A percentile compares a stretch with the other conserved stretches of the same genome.
These are phyloP conservation scores for Sternarchorhynchus goeldii DNA, from an alignment of 2,797 vertebrate genomes.

Conservation along the genomic window DNA sequence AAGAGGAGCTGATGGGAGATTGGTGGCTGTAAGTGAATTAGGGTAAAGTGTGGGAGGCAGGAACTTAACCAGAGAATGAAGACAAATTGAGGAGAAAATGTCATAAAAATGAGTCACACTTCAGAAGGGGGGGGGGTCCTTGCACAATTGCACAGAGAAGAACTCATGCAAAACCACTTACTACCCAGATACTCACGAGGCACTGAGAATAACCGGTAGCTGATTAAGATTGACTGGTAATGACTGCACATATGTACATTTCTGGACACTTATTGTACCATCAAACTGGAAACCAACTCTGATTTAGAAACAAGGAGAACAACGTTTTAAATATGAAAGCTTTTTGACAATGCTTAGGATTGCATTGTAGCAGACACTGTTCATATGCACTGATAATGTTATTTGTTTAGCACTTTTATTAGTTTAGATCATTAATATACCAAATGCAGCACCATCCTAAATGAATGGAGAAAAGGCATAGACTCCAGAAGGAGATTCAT, in stretches of 20 bases:
- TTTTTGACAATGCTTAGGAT: no score
- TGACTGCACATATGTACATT: background rate
- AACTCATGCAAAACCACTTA: background rate
- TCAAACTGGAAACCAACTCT: background rate
- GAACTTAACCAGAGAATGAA: constrained; percentile 60
- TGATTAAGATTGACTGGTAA: background rate
- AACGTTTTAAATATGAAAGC: background rate
- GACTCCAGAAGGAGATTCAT: no score
- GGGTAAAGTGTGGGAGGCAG: constrained; percentile 54
- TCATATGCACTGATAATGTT: no score
- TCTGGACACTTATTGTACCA: background rate
- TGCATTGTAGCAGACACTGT: no score
- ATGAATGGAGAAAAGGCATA: no score
- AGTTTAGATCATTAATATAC: no score
- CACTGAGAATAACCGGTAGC: background rate
- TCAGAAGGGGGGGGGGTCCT: constrained; percentile 21
- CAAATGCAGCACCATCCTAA: no score
- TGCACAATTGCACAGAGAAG: background rate
- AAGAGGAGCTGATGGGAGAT: constrained; percentile 54
- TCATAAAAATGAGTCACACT: constrained; percentile 51
- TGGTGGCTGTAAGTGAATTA: constrained; percentile 62
- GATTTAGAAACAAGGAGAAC: background rate
- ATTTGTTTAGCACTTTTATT: no score
- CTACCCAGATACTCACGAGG: background rate
- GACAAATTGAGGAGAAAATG: constrained; percentile 58